Evolutionary conservation across 2,113 vertebrate genomes (phyloP).

Genomic region (Gymnobelideus leadbeateri): DNA sequence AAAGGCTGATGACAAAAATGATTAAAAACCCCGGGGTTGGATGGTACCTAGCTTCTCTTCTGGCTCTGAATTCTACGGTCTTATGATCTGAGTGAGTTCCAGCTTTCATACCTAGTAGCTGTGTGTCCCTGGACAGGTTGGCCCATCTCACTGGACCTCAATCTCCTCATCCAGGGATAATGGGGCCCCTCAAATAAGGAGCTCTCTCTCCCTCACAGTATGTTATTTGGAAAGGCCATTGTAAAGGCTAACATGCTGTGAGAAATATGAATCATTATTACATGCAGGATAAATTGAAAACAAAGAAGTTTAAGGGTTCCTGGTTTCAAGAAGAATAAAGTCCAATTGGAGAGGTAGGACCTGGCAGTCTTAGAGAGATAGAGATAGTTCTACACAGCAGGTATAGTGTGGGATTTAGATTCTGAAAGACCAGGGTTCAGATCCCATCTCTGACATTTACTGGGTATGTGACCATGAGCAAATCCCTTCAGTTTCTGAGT

Average conservation of each 20-base stretch:
- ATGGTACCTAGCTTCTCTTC: neutral
- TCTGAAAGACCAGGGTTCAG: neutral
- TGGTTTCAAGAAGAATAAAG: neutral
- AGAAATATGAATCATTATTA: neutral
- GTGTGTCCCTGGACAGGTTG: neutral
- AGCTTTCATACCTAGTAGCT: neutral
- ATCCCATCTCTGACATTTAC: neutral
- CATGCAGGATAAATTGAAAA: neutral
- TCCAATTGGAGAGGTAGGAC: neutral
- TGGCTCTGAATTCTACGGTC: no score
- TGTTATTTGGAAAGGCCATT: neutral
- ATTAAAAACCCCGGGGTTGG: neutral
- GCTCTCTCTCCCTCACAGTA: neutral
- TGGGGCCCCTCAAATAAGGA: neutral
- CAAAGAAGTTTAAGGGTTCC: neutral
- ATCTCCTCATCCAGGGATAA: neutral
- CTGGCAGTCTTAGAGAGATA: neutral
- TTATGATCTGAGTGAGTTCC: neutral
- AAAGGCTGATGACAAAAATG: neutral
- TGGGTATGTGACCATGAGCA: neutral
- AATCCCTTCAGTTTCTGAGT: constrained; percentile 5
- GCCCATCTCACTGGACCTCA: neutral
- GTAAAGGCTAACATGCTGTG: neutral
- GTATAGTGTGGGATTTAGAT: neutral
- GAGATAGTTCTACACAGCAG: neutral